Evolutionary conservation across 2,888 invertebrate genomes (phyloP).

Genomic region (Hyposoter didymator): DNA sequence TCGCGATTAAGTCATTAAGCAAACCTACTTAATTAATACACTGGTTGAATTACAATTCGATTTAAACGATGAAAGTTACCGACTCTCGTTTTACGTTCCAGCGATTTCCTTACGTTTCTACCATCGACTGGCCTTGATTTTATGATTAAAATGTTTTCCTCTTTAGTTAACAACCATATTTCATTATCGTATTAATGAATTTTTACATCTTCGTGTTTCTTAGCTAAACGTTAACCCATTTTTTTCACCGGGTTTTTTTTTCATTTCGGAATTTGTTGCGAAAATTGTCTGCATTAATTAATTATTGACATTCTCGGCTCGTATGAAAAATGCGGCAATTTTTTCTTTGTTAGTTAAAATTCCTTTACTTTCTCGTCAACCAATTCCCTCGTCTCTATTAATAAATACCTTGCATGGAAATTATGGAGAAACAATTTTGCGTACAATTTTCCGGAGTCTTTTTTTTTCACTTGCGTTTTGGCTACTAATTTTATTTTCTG

Average conservation of each 20-base stretch:
- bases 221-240: background rate
- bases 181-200: background rate
- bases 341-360: background rate
- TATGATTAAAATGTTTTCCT: background rate
- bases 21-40: slow-evolving; percentile 6
- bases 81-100: slow-evolving; percentile 35
- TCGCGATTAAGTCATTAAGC: background rate
- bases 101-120: slow-evolving; percentile 17
- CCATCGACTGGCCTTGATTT: slow-evolving; percentile 23
- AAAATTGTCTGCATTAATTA: background rate
- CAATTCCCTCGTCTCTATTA: background rate
- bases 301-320: background rate
- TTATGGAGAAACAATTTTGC: slow-evolving; percentile 32
- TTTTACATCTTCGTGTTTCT: background rate
- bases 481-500: slow-evolving; percentile 32
- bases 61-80: slow-evolving; percentile 26
- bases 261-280: background rate
- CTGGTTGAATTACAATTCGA: slow-evolving; percentile 8
- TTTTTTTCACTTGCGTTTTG: slow-evolving; percentile 20
- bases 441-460: slow-evolving; percentile 52
- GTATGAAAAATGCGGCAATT: background rate
- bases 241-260: background rate
- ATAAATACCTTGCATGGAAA: background rate
- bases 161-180: background rate
- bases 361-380: background rate